These are phyloP conservation scores for Montipora sp. DNA, from an alignment of 64 coral and sea anemone genomes.

Conservation along the genomic window DNA sequence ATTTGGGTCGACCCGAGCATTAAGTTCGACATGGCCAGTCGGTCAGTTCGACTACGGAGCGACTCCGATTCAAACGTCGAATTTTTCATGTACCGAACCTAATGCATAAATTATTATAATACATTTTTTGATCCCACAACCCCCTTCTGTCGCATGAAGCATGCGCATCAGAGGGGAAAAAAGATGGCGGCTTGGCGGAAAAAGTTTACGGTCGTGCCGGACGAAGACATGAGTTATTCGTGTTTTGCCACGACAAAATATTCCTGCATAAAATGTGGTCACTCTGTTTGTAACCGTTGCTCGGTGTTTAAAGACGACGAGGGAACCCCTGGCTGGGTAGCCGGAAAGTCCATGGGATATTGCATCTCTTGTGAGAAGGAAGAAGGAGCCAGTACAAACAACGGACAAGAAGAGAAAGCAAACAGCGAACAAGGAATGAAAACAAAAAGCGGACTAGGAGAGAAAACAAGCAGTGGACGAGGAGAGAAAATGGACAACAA, in stretches of 20 bases:
- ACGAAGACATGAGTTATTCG: constrained; percentile 15
- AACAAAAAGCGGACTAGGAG: no score
- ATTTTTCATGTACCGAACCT: constrained; percentile 43
- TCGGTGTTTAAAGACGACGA: background rate
- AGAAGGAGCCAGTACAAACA: background rate
- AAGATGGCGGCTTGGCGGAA: background rate
- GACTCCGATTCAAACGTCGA: constrained; percentile 20
- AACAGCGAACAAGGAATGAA: no score
- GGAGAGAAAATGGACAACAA: no score
- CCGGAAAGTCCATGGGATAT: constrained; percentile 11
- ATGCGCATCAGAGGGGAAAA: background rate
- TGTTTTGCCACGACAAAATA: constrained; percentile 32
- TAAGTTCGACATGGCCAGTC: no score
- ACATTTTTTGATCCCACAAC: constrained; percentile 2
- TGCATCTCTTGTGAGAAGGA: constrained; percentile 5
- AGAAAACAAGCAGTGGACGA: no score
- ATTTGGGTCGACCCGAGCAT: no score
- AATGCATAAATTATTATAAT: constrained; percentile 52
- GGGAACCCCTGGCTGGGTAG: constrained; percentile 26
- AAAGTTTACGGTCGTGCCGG: background rate
- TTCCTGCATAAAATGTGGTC: constrained; percentile 2
- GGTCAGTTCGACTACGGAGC: background rate
- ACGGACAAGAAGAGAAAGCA: no score
- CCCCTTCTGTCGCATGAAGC: background rate
- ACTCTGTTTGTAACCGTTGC: constrained; percentile 20